phyloP scores from a whole-genome alignment of 1,140 invertebrate genomes.

The Venustaconcha ellipsiformis region DNA sequence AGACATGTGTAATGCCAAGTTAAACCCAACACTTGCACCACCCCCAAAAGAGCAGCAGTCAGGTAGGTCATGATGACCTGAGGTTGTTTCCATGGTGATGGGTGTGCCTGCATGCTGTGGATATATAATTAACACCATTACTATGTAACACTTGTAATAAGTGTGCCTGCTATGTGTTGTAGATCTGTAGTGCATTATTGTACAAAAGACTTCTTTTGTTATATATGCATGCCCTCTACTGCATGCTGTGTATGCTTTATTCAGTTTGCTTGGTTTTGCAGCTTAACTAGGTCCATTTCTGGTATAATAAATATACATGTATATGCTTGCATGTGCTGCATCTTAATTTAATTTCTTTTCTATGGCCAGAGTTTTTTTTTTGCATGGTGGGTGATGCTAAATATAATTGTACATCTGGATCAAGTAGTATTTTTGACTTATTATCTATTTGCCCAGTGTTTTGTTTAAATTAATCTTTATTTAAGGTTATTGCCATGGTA shows the following conservation, averaged over 20 bases:
- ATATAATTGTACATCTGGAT: too few relatives aligned
- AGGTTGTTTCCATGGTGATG: not conserved
- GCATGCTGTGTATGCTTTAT: not conserved
- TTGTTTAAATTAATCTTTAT: too few relatives aligned
- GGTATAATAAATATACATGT: too few relatives aligned
- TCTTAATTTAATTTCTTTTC: too few relatives aligned
- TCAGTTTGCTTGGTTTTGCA: too few relatives aligned
- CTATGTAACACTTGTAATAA: not conserved
- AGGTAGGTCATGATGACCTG: slow-evolving; percentile 15
- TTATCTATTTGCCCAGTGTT: too few relatives aligned
- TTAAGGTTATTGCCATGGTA: too few relatives aligned
- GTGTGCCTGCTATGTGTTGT: not conserved
- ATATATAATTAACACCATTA: not conserved
- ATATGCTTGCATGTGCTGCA: too few relatives aligned
- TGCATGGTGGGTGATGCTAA: too few relatives aligned
- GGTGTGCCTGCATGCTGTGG: not conserved
- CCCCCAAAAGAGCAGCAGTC: not conserved
- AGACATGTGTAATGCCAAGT: slow-evolving; percentile 27
- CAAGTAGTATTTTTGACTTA: too few relatives aligned
- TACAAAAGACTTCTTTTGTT: not conserved
- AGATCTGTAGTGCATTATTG: not conserved
- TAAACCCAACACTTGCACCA: slow-evolving; percentile 18
- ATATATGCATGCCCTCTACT: not conserved
- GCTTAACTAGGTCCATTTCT: too few relatives aligned
- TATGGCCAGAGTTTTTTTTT: too few relatives aligned